Conservation (phyloP, 1,140 invertebrate genomes). For the Neuroterus valhalla region DNA sequence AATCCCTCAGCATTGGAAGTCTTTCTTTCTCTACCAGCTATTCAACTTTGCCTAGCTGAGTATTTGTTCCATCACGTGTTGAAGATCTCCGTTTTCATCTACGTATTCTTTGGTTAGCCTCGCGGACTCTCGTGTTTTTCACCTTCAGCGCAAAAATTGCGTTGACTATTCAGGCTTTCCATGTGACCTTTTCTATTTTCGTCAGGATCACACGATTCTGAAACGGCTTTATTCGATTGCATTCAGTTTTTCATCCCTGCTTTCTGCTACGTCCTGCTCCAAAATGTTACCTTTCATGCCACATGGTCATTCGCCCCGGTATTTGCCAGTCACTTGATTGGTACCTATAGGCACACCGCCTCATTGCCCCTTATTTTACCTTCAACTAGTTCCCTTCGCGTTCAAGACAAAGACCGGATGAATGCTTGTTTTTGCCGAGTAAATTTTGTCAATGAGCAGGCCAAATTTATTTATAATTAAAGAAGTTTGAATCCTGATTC, state of each 20-base stretch:
- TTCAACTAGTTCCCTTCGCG: no score
- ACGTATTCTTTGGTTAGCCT: conserved; percentile 59
- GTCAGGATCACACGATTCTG: no score
- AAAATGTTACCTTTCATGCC: conserved; percentile 39
- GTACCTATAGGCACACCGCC: conserved; percentile 15
- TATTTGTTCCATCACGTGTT: not conserved
- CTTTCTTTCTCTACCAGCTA: not conserved
- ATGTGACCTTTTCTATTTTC: not conserved
- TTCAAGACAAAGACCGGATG: no score
- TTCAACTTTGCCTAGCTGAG: not conserved
- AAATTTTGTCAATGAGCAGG: no score
- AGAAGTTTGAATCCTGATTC: no score
- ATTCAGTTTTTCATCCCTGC: not conserved
- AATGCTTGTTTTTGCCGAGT: no score
- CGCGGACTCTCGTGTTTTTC: conserved; percentile 32
- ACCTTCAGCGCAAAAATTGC: not conserved
- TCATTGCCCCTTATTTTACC: not conserved
- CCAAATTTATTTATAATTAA: no score
- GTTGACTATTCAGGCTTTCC: not conserved
- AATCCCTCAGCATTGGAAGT: not conserved
- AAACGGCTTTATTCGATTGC: not conserved
- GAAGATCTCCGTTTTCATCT: conserved; percentile 8
- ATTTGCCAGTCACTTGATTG: not conserved
- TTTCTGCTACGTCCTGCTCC: not conserved
- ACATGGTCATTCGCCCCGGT: conserved; percentile 46